Evolutionary conservation across 2,113 vertebrate genomes (phyloP), one percentile per base, ranked within the genome.

Genomic region (Guaruba guarouba): DNA sequence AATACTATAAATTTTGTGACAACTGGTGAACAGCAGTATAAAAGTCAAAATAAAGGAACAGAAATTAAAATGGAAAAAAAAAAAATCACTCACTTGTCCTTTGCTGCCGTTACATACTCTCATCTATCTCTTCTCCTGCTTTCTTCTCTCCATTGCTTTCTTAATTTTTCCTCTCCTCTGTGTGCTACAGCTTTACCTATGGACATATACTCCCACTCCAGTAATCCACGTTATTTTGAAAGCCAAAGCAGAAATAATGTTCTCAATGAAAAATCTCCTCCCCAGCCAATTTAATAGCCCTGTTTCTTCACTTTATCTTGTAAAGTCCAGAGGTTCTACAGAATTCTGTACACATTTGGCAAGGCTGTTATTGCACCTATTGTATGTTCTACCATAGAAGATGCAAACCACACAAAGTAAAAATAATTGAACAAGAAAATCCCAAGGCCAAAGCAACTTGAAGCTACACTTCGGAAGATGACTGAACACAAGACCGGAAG

Each of bases 31-130:
- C 17, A 87, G 86, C 9, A 81, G 11, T 4, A 22, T 15, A 35
- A 37, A 92, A 93, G 27, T 71, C 29, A 74, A 81, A 94, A 92
- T 19, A 82, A 95, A 93, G 46, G 51, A 15, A 83, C 52, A 82
- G 80, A 84, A 86, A 68, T 6, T 48, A 9, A 92, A 96, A 90
- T 74, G 13, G 61, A 59, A 59, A 92, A 59, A 39, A 39, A 39
- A 92, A 94, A 86, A 90, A 49, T 82, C 86, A 95, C 88, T 96
- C 82, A 94, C 93, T 93, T 93, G 92, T 85, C 46, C 68, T 96
- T 75, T 59, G 73, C 79, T 86, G 79, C 90, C 78, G 71, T 86
- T 63, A 59, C 3, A 93, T 20, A 82, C 48, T 85, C 43, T 85
- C 73, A 95, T 83, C 88, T 88, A 92, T 74, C 85, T 94, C 89